These are phyloP conservation scores for Synergus japonicus DNA, from an alignment of 2,888 invertebrate genomes.

Conservation along the genomic window DNA sequence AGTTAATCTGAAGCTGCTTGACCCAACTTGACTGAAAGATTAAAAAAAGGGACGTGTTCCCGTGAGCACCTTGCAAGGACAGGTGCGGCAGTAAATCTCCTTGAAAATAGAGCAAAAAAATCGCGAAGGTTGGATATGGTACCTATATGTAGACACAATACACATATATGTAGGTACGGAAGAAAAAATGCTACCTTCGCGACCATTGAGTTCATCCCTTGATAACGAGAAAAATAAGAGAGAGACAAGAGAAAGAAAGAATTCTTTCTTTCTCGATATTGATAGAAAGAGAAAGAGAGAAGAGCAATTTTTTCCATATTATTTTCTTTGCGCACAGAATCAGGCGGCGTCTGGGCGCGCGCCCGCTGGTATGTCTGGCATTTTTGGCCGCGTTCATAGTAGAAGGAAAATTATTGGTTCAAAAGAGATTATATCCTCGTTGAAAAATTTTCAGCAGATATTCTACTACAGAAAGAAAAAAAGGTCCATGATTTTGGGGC, in stretches of 20 bases:
- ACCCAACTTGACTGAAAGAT: slow-evolving; percentile 16
- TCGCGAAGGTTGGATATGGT: slow-evolving; percentile 3
- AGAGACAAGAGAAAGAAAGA: slow-evolving; percentile 18
- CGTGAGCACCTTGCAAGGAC: slow-evolving; percentile 39
- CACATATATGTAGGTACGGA: slow-evolving; percentile 30
- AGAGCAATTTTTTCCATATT: slow-evolving; percentile 57
- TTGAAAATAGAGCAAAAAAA: slow-evolving; percentile 31
- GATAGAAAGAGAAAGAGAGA: slow-evolving; percentile 43
- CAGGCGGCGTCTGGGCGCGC: slow-evolving; percentile 76
- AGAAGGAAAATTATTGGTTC: slow-evolving; percentile 64
- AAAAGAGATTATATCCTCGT: neutral
- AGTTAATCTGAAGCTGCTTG: slow-evolving; percentile 10
- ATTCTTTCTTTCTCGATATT: neutral
- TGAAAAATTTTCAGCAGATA: neutral
- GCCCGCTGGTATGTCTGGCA: slow-evolving; percentile 76
- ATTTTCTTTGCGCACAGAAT: slow-evolving; percentile 61
- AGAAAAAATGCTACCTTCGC: slow-evolving; percentile 50
- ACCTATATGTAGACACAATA: slow-evolving; percentile 23
- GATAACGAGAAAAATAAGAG: slow-evolving; percentile 28
- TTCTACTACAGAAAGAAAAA: neutral
- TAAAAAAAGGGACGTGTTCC: slow-evolving; percentile 3
- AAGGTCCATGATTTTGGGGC: neutral
- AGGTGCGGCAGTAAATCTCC: slow-evolving; percentile 36
- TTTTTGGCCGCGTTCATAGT: slow-evolving; percentile 65
- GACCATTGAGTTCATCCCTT: slow-evolving; percentile 55